These are phyloP conservation scores for Perithous albicinctus DNA, from an alignment of 2,888 invertebrate genomes.

Conservation along the genomic window DNA sequence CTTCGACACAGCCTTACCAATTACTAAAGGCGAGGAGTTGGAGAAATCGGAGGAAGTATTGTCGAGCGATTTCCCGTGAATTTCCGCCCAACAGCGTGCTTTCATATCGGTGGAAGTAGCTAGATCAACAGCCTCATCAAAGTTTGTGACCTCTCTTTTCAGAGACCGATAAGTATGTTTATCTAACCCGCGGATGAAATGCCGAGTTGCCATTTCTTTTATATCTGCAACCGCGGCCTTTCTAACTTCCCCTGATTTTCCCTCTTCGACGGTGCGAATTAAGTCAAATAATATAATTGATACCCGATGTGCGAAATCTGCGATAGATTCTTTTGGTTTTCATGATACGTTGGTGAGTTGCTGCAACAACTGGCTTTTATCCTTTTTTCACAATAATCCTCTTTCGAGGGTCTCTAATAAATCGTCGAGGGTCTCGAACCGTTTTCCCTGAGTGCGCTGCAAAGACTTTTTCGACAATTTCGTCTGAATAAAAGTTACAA, in stretches of 20 bases:
- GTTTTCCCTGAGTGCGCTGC: not conserved
- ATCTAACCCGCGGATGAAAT: no score
- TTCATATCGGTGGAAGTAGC: not conserved
- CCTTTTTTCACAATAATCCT: no score
- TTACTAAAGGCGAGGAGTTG: not conserved
- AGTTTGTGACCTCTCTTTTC: no score
- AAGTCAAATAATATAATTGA: not conserved
- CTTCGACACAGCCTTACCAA: not conserved
- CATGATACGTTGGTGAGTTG: no score
- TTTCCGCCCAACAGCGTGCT: not conserved
- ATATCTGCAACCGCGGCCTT: no score
- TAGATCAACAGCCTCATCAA: not conserved
- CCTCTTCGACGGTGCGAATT: no score
- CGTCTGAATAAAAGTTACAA: not conserved
- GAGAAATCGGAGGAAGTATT: not conserved
- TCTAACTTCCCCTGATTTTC: no score
- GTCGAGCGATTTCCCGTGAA: no score
- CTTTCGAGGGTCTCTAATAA: not conserved
- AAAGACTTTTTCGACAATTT: slow-evolving; percentile 28
- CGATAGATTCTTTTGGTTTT: no score
- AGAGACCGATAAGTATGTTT: no score
- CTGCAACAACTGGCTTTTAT: not conserved
- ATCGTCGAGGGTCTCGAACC: slow-evolving; percentile 21
- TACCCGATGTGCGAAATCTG: no score
- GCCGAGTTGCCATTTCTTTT: no score